Conservation (phyloP, 2,113 vertebrate species). For the Pitta sordida region DNA sequence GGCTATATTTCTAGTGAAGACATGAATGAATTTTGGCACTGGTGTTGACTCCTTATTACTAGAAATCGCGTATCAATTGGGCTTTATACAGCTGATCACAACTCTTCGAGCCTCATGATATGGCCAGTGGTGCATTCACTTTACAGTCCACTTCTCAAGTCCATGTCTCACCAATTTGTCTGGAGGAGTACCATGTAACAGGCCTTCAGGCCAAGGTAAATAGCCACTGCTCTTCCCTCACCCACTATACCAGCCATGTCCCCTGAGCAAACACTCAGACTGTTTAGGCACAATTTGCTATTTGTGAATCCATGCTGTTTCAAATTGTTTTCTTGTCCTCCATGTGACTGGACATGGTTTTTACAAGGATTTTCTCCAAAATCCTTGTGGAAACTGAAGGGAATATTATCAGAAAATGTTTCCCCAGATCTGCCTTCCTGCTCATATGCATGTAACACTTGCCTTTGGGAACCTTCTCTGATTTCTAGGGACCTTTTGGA, state of each 20-base stretch:
- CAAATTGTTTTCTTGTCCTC: background rate
- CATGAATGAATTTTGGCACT: background rate
- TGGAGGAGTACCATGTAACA: background rate
- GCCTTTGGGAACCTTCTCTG: background rate
- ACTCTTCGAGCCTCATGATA: background rate
- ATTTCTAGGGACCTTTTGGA: background rate
- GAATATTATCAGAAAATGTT: background rate
- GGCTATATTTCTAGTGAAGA: background rate
- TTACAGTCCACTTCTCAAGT: background rate
- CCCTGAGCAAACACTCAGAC: background rate
- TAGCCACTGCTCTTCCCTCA: background rate
- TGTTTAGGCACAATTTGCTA: background rate
- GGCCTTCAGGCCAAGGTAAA: background rate
- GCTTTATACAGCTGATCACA: background rate
- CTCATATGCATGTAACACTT: background rate
- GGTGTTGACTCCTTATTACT: background rate
- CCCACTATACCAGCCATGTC: background rate
- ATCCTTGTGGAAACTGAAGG: background rate
- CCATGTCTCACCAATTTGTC: background rate
- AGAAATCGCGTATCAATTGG: background rate
- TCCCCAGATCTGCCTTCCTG: background rate
- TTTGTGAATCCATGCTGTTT: background rate
- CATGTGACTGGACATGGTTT: background rate
- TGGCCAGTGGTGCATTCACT: rapidly evolving
- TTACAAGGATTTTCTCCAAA: background rate